Base-by-base conservation (phyloP, 1,140 invertebrate genomes). In the Scaptodrosophila lebanonensis region DNA sequence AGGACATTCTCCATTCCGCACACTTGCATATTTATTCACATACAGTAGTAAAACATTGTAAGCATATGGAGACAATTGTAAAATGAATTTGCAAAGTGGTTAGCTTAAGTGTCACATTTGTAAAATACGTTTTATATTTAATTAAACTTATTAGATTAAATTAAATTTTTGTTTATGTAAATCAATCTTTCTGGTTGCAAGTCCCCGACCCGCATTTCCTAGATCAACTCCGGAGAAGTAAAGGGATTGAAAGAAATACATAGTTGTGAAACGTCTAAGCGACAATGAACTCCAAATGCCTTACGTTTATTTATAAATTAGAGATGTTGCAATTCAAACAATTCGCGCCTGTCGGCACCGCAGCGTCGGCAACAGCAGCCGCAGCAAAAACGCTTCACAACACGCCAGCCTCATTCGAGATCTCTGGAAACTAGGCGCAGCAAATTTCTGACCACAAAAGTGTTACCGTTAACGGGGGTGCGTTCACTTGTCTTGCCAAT, bases 361-460 rank as follows among this genome's bases (percentile, higher is more conserved):
- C 29, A 45, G 8, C 12, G 33, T 25, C 27, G 17, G 39, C 42
- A 63, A 45, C 60, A 50, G 22, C 42, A 59, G 44, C 62, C 49
- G 42, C 57, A 61, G 27, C 56, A 49, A 53, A 64, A 59, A 56
- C 61, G 66, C 58, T 67, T 84, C 67, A 84, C 60, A 33, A 36
- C n/a, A 17, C 47, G 39, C 66, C 75, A 82, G 30, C 57, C 65
- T 77, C 76, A 84, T 84, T 84, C 69, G 32, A 75, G 49, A 27
- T 75, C 66, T 3, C 57, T 43, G 6, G 69, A 63, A 17, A 79
- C 57, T 7, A 82, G 50, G 1, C 82, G 52, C 43, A 84, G 25
- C 11, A 84, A 52, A 48, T 73, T 84, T 9, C 69, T 62, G 17
- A 75, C 70, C 13, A 84, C 72, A 35, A 59, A 77, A 8, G 50